phyloP scores from a whole-genome alignment of 2,113 vertebrate species.

The Phyllostomus hastatus region DNA sequence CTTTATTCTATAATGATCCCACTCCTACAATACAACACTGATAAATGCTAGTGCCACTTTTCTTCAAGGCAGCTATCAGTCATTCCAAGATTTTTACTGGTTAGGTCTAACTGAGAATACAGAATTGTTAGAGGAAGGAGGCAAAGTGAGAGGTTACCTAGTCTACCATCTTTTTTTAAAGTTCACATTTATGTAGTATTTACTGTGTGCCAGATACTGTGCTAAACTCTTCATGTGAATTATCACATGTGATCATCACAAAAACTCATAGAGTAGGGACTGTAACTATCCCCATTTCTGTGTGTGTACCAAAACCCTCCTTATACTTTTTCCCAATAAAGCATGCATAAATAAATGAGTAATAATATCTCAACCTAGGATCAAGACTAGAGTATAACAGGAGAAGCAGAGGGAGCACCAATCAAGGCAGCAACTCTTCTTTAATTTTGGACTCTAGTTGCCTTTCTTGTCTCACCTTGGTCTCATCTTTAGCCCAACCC shows the following conservation, averaged over 20 bases:
- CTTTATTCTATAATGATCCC: slow-evolving; percentile 54
- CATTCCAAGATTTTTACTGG: neutral
- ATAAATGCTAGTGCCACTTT: slow-evolving; percentile 24
- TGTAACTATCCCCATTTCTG: slow-evolving; percentile 11
- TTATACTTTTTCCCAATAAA: slow-evolving; percentile 13
- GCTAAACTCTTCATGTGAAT: neutral
- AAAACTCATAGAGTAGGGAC: neutral
- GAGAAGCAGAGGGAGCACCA: neutral
- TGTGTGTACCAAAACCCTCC: neutral
- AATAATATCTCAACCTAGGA: neutral
- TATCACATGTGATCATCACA: neutral
- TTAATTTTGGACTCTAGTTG: neutral
- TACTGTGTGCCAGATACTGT: neutral
- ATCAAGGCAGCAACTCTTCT: neutral
- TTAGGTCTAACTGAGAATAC: neutral
- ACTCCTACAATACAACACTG: slow-evolving; percentile 32
- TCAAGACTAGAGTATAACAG: neutral
- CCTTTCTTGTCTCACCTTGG: neutral
- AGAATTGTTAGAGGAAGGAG: neutral
- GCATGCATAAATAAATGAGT: neutral
- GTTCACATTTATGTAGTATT: neutral
- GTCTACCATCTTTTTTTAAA: neutral
- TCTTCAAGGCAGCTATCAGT: neutral
- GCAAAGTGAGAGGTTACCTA: neutral
- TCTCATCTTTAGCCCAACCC: neutral